phyloP scores from a whole-genome alignment of 2,888 invertebrate species.

The Dilophus febrilis region DNA sequence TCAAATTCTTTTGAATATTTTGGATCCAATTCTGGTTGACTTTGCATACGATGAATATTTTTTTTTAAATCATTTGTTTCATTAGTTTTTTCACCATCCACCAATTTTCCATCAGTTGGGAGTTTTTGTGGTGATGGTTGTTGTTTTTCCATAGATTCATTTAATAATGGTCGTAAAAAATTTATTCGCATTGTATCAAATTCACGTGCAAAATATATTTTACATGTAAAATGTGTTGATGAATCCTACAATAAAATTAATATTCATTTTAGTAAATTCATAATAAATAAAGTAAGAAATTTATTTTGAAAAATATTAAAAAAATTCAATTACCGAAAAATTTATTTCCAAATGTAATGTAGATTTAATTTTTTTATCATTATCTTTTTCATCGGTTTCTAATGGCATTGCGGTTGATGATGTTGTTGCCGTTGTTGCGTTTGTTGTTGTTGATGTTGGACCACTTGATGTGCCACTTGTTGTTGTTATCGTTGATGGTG shows the following conservation, averaged over 20 bases:
- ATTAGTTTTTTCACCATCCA: not conserved
- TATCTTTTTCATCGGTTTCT: slow-evolving; percentile 16
- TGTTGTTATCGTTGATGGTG: too few relatives aligned
- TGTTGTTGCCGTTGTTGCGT: slow-evolving; percentile 10
- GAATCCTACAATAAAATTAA: slow-evolving; percentile 28
- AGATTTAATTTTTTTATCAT: slow-evolving; percentile 23
- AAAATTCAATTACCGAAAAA: slow-evolving; percentile 25
- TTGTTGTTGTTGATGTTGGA: slow-evolving; percentile 23
- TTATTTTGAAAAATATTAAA: not conserved
- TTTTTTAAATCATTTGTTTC: slow-evolving; percentile 13
- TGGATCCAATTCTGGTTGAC: slow-evolving; percentile 1
- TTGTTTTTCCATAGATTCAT: too few relatives aligned
- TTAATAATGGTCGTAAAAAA: slow-evolving; percentile 19
- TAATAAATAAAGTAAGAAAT: slow-evolving; percentile 25
- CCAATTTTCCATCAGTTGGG: not conserved
- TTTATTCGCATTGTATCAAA: slow-evolving; percentile 60
- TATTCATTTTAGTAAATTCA: too few relatives aligned
- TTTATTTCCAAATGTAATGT: slow-evolving; percentile 38
- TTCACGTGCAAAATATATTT: slow-evolving; percentile 79
- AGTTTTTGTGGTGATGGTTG: not conserved
- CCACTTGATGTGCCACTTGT: too few relatives aligned
- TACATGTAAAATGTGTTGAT: slow-evolving; percentile 70
- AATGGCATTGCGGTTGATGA: not conserved
- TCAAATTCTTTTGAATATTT: slow-evolving; percentile 17
- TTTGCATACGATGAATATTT: not conserved